phyloP scores from a whole-genome alignment of 2,797 vertebrate species.

The Furcifer pardalis region DNA sequence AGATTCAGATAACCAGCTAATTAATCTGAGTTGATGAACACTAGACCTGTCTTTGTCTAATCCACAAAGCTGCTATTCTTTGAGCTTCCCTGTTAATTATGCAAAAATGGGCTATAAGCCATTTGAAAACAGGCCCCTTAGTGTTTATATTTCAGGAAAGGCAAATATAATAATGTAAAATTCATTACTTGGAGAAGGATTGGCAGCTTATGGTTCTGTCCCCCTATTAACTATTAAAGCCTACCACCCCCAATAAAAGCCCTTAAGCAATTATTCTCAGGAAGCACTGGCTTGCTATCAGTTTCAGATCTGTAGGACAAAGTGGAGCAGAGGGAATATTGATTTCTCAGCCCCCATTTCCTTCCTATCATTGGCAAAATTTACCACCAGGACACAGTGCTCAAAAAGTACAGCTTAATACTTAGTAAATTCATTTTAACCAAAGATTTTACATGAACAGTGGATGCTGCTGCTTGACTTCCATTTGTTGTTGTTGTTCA shows the following conservation, averaged over 20 bases:
- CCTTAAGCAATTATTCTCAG: slow-evolving; percentile 24
- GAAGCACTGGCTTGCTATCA: slow-evolving; percentile 12
- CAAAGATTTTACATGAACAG: no score
- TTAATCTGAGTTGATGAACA: slow-evolving; percentile 63
- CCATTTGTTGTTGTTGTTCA: no score
- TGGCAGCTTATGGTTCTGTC: slow-evolving; percentile 35
- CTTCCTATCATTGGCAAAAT: neutral
- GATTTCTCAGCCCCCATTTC: neutral
- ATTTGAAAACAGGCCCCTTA: slow-evolving; percentile 63
- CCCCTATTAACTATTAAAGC: slow-evolving; percentile 60
- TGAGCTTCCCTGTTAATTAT: slow-evolving; percentile 69
- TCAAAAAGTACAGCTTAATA: neutral
- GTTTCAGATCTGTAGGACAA: slow-evolving; percentile 21
- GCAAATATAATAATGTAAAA: slow-evolving; percentile 70
- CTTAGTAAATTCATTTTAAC: no score
- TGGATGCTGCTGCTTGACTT: no score
- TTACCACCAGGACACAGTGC: neutral
- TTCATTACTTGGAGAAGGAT: slow-evolving; percentile 61
- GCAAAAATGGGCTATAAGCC: slow-evolving; percentile 61
- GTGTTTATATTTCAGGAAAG: slow-evolving; percentile 67
- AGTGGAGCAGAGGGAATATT: neutral
- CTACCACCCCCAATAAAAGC: neutral
- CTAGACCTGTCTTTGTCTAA: slow-evolving; percentile 53
- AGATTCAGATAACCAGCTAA: slow-evolving; percentile 52
- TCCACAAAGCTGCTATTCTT: slow-evolving; percentile 48